Conservation (phyloP, 2,113 vertebrate species). For the Gadus chalcogrammus region DNA sequence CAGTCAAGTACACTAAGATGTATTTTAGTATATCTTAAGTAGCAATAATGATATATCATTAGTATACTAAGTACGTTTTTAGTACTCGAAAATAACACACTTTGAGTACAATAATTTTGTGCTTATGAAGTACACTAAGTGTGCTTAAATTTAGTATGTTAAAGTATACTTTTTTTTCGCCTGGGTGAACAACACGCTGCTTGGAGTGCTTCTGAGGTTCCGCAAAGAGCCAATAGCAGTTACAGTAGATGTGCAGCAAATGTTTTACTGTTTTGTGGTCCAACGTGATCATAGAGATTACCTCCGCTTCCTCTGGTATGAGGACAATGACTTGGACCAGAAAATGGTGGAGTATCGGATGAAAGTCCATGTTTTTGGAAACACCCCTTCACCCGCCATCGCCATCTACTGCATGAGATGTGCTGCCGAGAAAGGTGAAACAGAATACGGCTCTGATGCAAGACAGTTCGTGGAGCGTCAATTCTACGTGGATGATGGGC, state of each 20-base stretch:
- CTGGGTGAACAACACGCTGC: no score
- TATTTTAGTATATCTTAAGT: no score
- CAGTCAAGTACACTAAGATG: no score
- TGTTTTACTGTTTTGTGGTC: background rate
- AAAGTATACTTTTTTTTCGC: no score
- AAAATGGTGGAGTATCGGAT: background rate
- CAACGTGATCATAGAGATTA: no score
- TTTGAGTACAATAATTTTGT: no score
- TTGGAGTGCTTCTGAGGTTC: no score
- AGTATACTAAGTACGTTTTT: no score
- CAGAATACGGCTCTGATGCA: background rate
- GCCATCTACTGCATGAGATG: slow-evolving; percentile 1
- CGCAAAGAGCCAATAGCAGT: background rate
- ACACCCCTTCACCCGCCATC: background rate
- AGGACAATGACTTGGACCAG: background rate
- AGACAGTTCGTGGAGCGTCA: slow-evolving; percentile 3
- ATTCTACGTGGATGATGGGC: background rate
- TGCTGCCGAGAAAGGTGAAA: background rate
- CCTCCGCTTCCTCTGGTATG: background rate
- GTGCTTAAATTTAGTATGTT: no score
- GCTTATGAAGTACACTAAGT: no score
- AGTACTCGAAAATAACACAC: no score
- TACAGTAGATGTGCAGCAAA: background rate
- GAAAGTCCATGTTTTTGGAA: background rate
- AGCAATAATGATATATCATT: no score